phyloP scores from a whole-genome alignment of 2,113 vertebrate species.

The Solea senegalensis region DNA sequence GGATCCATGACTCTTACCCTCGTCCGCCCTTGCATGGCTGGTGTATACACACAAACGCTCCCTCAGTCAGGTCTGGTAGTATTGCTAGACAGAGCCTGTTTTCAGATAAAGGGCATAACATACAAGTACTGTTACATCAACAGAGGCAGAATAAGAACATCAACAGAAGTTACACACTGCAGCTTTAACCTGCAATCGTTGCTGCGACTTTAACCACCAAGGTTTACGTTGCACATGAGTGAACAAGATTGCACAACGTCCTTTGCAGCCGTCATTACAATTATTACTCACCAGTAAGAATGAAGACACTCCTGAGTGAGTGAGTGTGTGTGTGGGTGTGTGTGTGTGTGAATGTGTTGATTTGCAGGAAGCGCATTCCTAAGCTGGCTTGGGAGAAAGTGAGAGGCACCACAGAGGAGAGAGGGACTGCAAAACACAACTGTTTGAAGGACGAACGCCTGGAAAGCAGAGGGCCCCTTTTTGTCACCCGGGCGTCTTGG shows the following conservation, averaged over 20 bases:
- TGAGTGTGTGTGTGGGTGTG: background rate
- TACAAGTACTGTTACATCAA: too few relatives aligned
- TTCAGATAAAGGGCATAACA: too few relatives aligned
- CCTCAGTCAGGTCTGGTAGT: too few relatives aligned
- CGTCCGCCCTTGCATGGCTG: too few relatives aligned
- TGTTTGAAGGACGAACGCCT: constrained; percentile 50
- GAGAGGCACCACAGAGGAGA: constrained; percentile 55
- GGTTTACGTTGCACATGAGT: constrained; percentile 21
- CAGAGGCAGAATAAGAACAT: too few relatives aligned
- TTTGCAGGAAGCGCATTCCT: constrained; percentile 68
- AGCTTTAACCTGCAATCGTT: constrained; percentile 6
- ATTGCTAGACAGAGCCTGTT: too few relatives aligned
- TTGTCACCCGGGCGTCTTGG: constrained; percentile 63
- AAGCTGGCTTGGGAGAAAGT: constrained; percentile 57
- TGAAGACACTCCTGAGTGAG: constrained; percentile 26
- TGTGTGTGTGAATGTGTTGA: constrained; percentile 28
- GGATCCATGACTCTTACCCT: too few relatives aligned
- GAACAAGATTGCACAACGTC: constrained; percentile 29
- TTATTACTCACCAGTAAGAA: constrained; percentile 44
- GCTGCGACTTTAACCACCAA: constrained; percentile 10
- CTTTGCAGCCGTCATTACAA: constrained; percentile 39
- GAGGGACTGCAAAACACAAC: constrained; percentile 51
- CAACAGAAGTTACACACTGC: too few relatives aligned
- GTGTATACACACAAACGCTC: too few relatives aligned
- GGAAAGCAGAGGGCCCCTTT: constrained; percentile 57